Evolutionary conservation across 2,113 vertebrate genomes (phyloP), one percentile per base, ranked within the genome.

Genomic region (Progne subis): DNA sequence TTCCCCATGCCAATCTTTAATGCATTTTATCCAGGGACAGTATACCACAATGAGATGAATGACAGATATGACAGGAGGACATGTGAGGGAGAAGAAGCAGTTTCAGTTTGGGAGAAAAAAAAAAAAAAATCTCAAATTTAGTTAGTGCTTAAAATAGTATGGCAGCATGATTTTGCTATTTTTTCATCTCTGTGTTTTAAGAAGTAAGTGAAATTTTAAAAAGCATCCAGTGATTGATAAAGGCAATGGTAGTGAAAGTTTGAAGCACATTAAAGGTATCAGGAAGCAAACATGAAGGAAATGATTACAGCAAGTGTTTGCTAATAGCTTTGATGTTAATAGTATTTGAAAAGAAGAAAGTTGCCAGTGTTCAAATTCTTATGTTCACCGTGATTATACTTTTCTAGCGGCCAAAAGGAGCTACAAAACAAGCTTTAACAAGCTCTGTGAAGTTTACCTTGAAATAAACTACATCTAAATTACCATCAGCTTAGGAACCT

Each of bases 371-470:
- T 93, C 55, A 90, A 21, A 86, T 83, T 93, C 59, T 90, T 82
- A 32, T 64, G 50, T 80, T 91, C 63, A 76, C 55, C 52, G 39
- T 67, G 75, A 74, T 86, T 94, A 69, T 41, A 57, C 53, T 53
- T 81, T 89, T 81, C 47, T 44, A 60, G 52, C 0, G 3, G 81
- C 74, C 83, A 70, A 94, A 92, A 94, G 11, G 56, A 96, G 29
- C 21, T 78, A 59, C 37, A 82, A 32, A 95, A 78, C 49, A 86
- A 71, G 80, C 8, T 89, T 84, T 76, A 95, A 81, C 88, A 46
- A 69, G 41, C 32, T 85, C 74, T 94, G 37, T 92, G 83, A 96
- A 92, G 92, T 86, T 88, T 92, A 92, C 60, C 74, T 92, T 71
- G 56, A 88, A 88, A 78, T 56, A 79, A 64, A 60, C n/a, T 60